phyloP scores from a whole-genome alignment of 2,113 vertebrate genomes.

The Psittacara wagleri region DNA sequence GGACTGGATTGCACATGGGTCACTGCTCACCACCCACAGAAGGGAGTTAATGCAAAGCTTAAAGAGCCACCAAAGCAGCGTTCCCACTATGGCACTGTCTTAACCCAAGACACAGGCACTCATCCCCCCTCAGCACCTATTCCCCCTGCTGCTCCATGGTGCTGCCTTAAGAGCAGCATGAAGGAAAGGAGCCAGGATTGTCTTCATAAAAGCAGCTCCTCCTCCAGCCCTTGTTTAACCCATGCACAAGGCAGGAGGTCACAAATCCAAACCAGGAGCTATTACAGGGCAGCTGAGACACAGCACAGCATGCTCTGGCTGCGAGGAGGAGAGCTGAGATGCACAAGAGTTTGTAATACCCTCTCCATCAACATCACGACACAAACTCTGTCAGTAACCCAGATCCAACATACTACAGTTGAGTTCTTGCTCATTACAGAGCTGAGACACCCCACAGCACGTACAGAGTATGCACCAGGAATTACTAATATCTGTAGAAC shows the following conservation, averaged over 20 bases:
- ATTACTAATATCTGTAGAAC: neutral
- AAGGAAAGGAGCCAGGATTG: neutral
- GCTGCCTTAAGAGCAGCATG: neutral
- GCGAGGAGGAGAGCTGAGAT: neutral
- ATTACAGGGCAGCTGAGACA: neutral
- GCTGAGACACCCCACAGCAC: neutral
- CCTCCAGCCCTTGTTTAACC: neutral
- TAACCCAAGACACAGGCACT: neutral
- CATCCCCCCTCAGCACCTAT: neutral
- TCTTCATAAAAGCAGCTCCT: neutral
- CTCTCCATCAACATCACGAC: too few species aligned
- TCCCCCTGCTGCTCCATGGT: neutral
- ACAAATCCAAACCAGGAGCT: neutral
- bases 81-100: neutral
- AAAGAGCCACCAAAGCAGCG: neutral
- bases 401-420: neutral
- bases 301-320: neutral
- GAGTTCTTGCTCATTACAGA: neutral
- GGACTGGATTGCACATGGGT: neutral
- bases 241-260: neutral
- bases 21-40: rapidly evolving
- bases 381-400: neutral
- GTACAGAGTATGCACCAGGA: rapidly evolving
- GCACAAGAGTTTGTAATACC: neutral
- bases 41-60: neutral